Conservation (phyloP, 2,797 vertebrate species). For the Botia almorhae region DNA sequence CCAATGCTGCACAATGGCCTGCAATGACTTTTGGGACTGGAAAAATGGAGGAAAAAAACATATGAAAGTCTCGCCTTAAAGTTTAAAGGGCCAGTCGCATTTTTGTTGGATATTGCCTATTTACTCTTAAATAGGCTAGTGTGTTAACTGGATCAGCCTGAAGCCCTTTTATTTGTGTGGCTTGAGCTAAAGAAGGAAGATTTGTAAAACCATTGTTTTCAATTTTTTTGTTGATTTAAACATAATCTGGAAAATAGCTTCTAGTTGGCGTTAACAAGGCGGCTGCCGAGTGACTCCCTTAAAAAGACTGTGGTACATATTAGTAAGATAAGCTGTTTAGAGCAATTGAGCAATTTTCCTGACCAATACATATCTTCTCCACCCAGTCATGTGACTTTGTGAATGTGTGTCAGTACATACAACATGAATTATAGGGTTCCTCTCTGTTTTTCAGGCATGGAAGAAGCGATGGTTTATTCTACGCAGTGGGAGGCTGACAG, state of each 20-base stretch:
- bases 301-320: not conserved
- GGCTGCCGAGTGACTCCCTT: not conserved
- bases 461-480: constrained; percentile 99
- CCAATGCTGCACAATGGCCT: constrained; percentile 27
- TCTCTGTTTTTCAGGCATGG: constrained; percentile 85
- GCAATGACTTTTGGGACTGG: constrained; percentile 42
- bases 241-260: not conserved
- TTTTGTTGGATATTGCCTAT: not conserved
- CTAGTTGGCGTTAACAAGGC: not conserved
- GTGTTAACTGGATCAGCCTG: not conserved
- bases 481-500: constrained; percentile 94
- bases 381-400: not conserved
- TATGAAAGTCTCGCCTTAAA: not conserved
- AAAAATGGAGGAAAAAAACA: no score
- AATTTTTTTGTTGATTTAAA: no score
- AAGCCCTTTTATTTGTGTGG: not conserved
- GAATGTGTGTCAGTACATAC: not conserved
- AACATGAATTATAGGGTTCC: not conserved
- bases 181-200: no score
- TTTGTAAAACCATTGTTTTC: no score
- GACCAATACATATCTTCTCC: not conserved
- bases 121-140: no score
- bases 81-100: not conserved
- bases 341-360: not conserved
- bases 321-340: not conserved